Base-by-base conservation (phyloP, 2,888 invertebrate species). In the Plusia festucae region DNA sequence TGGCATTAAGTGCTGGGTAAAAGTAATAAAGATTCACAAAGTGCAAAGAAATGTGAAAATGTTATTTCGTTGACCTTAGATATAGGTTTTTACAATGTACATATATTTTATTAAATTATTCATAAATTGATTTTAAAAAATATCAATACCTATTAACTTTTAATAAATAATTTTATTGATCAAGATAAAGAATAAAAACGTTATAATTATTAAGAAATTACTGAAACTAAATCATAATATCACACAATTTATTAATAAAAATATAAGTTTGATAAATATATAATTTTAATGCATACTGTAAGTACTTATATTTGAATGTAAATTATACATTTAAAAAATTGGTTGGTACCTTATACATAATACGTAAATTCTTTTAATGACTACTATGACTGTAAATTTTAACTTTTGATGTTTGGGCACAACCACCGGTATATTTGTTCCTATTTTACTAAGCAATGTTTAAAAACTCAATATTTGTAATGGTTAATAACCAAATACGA, bases 11-110 rank as follows among this genome's bases (percentile, higher is more conserved):
- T 57, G 2, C 54, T 16, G n/a, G 40, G n/a, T n/a, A 34, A 22
- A 56, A 32, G 9, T 69, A 16, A 34, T 54, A 20, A 18, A 18
- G 46, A 18, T 7, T 46, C 11, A 4, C 15, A 40, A 20, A 20
- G 54, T 20, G 55, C 46, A 65, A 70, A 65, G 13, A 5, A 16
- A 59, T 65, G 8, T 24, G 34, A 40, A 55, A 32, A 60, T 68
- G 15, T 22, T 55, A 22, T 22, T 44, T 60, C 7, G 0, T 34
- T 27, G 6, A 52, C 5, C 24, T 40, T 55, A 54, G 13, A 13
- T 18, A 34, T 34, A 32, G n/a, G n/a, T n/a, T n/a, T 34, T 11
- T 54, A 18, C 18, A 8, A 11, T 54, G 16, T 20, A 54, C 18
- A 34, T 54, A 16, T 13, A 32, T 30, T 2, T 32, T 30, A 16